Percentiles rank a stretch among this genome's conserved stretches.
phyloP scores from a whole-genome alignment of 2,888 invertebrate species.

The Serripes groenlandicus region DNA sequence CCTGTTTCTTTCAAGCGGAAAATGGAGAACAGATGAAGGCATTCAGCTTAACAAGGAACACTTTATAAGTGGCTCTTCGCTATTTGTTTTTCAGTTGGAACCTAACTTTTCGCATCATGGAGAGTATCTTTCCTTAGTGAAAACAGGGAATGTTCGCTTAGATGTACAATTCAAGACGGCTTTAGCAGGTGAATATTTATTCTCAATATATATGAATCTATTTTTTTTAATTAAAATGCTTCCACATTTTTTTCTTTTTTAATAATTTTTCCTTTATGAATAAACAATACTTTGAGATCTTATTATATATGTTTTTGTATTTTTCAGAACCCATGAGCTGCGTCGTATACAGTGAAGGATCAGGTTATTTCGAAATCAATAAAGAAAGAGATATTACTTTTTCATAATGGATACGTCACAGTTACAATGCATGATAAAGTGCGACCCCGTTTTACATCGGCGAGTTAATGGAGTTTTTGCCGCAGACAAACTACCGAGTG shows the following conservation, averaged over 20 bases:
- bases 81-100: constrained; percentile 42
- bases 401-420: constrained; percentile 6
- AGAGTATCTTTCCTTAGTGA: constrained; percentile 29
- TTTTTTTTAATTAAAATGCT: too few species aligned
- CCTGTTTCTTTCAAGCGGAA: constrained; percentile 35
- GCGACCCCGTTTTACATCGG: constrained; percentile 1
- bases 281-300: too few species aligned
- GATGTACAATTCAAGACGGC: constrained; percentile 23
- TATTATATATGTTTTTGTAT: too few species aligned
- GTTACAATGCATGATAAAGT: constrained; percentile 4
- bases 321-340: constrained; percentile 15
- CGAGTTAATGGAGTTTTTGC: constrained; percentile 2
- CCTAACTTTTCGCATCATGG: constrained; percentile 47
- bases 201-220: too few species aligned
- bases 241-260: constrained; percentile 3
- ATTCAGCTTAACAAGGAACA: constrained; percentile 19
- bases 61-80: constrained; percentile 21
- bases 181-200: constrained; percentile 34
- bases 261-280: too few species aligned
- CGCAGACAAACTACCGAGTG: too few species aligned
- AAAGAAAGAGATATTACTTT: not conserved
- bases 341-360: not conserved
- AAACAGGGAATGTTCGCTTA: constrained; percentile 13
- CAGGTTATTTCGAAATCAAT: constrained; percentile 13
- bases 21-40: constrained; percentile 51